These are phyloP conservation scores for Pristis pectinata DNA, from an alignment of 2,797 vertebrate genomes.

Conservation along the genomic window DNA sequence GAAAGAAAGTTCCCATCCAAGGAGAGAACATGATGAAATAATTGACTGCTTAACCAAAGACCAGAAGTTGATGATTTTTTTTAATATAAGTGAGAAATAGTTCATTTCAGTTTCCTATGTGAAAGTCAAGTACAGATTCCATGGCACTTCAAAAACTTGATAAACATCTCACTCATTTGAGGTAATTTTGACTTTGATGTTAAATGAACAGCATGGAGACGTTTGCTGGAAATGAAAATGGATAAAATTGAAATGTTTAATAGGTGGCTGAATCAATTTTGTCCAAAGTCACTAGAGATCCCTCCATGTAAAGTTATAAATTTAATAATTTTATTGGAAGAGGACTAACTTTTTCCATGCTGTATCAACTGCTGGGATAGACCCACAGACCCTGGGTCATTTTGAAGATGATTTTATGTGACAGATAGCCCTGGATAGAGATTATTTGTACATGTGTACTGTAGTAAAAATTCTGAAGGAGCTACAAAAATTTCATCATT, in stretches of 20 bases:
- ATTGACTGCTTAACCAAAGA: no score
- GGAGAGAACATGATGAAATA: not conserved
- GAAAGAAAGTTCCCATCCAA: not conserved
- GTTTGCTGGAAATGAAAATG: not conserved
- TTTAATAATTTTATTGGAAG: not conserved
- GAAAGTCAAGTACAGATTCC: not conserved
- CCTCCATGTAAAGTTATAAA: not conserved
- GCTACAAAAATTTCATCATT: not conserved
- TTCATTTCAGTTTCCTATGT: not conserved
- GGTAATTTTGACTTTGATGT: not conserved
- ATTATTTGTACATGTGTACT: not conserved
- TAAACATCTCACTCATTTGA: not conserved
- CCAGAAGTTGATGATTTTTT: no score
- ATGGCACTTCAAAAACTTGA: not conserved
- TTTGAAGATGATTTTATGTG: not conserved
- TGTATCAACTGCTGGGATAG: not conserved
- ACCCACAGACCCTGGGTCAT: no score
- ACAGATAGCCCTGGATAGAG: no score
- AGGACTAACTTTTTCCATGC: not conserved
- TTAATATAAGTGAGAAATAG: no score
- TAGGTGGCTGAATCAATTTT: not conserved
- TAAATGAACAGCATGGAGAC: not conserved
- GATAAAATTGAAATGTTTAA: not conserved
- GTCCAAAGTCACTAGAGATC: not conserved
- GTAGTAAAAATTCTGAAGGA: not conserved